Evolutionary conservation across 1,140 invertebrate genomes (phyloP), one percentile per base, ranked within the genome.

Genomic region (Drosophila pruinosa): DNA sequence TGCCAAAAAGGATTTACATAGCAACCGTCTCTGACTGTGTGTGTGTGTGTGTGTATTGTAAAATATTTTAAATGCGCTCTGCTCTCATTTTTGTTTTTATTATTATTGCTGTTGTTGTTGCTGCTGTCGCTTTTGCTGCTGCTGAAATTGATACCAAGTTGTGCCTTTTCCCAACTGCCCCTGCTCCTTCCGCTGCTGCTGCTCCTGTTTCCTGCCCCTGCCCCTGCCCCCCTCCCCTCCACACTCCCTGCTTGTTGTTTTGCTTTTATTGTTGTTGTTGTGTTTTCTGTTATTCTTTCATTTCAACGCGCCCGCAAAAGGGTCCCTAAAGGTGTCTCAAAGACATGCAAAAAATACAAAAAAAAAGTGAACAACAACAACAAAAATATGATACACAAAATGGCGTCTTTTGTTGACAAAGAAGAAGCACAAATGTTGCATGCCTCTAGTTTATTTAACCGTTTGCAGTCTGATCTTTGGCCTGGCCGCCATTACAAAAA

Each of bases 211-310:
- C 38, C 24, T 3, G 24, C 48, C 21, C 39, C 6, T 8, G 10
- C 15, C 19, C 26, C 8, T 26, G 12, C 41, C 14, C 0, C 24
- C 38, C 17, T n/a, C n/a, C n/a, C n/a, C n/a, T n/a, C n/a, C n/a
- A n/a, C 6, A 4, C 19, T 59, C 57, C 12, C 21, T 17, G 6
- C 24, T 26, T 63, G 22, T 63, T 24, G 26, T 61, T 59, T 62
- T 47, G 17, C 59, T 45, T 38, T 56, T 45, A 15, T 48, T 69
- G 26, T 69, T 63, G 38, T 34, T 45, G 19, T 10, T 50, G 64
- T 73, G 39, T 78, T 76, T 82, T 57, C 54, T 81, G 78, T 81
- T 82, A 70, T 81, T 81, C 74, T 82, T 82, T 81, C 78, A 81
- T 81, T 81, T 78, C 78, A 82, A 81, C 78, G 78, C 78, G 78